Conservation (phyloP, 37 sponge, comb jelly and placozoan species). For the Corticium candelabrum region DNA sequence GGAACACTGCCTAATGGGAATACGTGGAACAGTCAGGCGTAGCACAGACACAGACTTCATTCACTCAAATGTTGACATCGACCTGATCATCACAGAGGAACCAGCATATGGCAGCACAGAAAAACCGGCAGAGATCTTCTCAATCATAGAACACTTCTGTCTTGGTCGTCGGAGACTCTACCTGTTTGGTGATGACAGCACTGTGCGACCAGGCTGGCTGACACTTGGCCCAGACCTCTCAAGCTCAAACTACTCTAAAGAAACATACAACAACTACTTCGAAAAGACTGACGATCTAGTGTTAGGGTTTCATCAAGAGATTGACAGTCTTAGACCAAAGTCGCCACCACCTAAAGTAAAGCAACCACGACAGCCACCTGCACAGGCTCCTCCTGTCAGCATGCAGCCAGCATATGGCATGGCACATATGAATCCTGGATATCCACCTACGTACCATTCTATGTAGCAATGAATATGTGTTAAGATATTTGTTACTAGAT, state of each 20-base stretch:
- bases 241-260: conserved; percentile 73
- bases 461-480: too few relatives aligned
- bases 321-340: conserved; percentile 85
- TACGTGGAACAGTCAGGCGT: conserved; percentile 84
- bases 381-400: not conserved
- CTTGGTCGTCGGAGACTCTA: conserved; percentile 79
- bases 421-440: too few relatives aligned
- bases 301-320: conserved; percentile 49
- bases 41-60: conserved; percentile 92
- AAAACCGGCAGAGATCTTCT: conserved; percentile 92
- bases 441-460: too few relatives aligned
- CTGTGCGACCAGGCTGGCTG: conserved; percentile 89
- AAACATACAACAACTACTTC: conserved; percentile 51
- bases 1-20: conserved; percentile 29
- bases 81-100: conserved; percentile 91
- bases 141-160: conserved; percentile 94
- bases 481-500: too few relatives aligned
- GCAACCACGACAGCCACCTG: conserved; percentile 24
- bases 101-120: conserved; percentile 50
- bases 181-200: conserved; percentile 77
- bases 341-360: conserved; percentile 68
- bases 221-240: conserved; percentile 81
- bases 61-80: conserved; percentile 93
- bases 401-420: too few relatives aligned
- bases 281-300: conserved; percentile 45